These are phyloP conservation scores for Liolophura sinensis DNA, from an alignment of 1,140 invertebrate genomes.

Conservation along the genomic window DNA sequence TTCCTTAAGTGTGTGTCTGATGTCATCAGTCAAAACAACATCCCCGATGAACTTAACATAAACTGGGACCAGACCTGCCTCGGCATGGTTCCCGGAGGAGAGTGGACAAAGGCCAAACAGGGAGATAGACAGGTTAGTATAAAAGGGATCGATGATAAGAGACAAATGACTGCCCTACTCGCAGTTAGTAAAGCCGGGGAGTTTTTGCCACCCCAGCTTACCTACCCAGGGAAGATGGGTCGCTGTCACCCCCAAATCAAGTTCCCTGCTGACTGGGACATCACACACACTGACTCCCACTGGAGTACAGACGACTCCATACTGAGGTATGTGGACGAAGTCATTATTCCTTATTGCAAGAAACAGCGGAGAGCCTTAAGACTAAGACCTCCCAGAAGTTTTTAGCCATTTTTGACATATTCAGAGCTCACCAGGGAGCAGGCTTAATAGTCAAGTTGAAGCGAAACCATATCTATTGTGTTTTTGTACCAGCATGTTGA, in stretches of 20 bases:
- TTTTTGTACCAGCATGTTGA: conserved; percentile 13
- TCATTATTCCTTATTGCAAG: no score
- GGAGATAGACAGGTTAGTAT: conserved; percentile 25
- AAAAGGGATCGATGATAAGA: conserved; percentile 21
- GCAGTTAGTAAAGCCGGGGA: conserved; percentile 5
- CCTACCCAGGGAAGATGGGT: conserved; percentile 20
- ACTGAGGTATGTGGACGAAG: conserved; percentile 8
- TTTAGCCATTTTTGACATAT: conserved; percentile 21
- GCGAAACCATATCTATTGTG: conserved; percentile 7
- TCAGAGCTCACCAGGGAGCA: conserved; percentile 17
- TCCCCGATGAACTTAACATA: conserved; percentile 11
- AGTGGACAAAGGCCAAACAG: conserved; percentile 20
- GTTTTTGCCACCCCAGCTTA: conserved; percentile 20
- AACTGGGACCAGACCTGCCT: conserved; percentile 19
- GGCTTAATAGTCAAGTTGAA: conserved; percentile 5
- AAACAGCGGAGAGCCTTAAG: no score
- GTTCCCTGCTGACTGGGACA: conserved; percentile 22
- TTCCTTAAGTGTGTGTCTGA: no score
- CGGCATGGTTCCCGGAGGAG: conserved; percentile 12
- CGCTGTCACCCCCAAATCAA: conserved; percentile 17
- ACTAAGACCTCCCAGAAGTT: no score
- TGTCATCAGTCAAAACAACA: no score
- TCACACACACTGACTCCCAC: conserved; percentile 21
- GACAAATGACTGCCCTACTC: conserved; percentile 23
- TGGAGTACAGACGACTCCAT: conserved; percentile 17